Base-by-base conservation (phyloP, 1,140 invertebrate genomes). In the Cydia amplana region DNA sequence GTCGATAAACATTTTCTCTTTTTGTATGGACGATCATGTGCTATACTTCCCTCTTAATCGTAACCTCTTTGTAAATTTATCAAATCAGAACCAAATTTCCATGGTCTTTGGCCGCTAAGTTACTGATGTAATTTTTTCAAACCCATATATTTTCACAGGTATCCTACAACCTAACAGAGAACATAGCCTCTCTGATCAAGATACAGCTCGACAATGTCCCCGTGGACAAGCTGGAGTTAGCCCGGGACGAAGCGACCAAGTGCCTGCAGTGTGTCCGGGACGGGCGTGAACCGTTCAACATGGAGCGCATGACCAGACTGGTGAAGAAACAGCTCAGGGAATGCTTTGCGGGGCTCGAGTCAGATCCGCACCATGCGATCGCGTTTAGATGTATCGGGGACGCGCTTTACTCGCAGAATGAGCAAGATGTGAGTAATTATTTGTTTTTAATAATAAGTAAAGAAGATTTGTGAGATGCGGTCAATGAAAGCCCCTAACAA, bases 181-280 rank as follows among this genome's bases (percentile, higher is more conserved):
- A 97, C 88, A 94, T 95, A 4, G 94, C 95, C 74, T 94, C 95
- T 2, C 86, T 95, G 18, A 92, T 97, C 55, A 96, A 95, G 82
- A 93, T 98, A 10, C 93, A 94, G 55, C 96, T 98, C 79, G 94
- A 96, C 82, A 97, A 97, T 87, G 97, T 98, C 12, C 96, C 97
- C 0, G 89, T 95, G 4, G 83, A 92, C 10, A 97, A 97, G 88
- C 86, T 98, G 63, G 85, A 94, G 28, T 76, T 89, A 3, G 94
- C 97, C 1, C 94, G 95, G 73, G 91, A 93, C n/a, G 94, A 94
- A 64, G 88, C 97, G 32, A 82, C 93, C 12, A 88, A 92, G 36
- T 90, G 95, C 49, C 83, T 98, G 20, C 85, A 60, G 77, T 84
- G 73, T 0, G 87, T 95, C 7, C 82, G 87, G 3, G 79, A 81